Conservation (phyloP, 2,113 vertebrate genomes). For the Neogobius melanostomus region DNA sequence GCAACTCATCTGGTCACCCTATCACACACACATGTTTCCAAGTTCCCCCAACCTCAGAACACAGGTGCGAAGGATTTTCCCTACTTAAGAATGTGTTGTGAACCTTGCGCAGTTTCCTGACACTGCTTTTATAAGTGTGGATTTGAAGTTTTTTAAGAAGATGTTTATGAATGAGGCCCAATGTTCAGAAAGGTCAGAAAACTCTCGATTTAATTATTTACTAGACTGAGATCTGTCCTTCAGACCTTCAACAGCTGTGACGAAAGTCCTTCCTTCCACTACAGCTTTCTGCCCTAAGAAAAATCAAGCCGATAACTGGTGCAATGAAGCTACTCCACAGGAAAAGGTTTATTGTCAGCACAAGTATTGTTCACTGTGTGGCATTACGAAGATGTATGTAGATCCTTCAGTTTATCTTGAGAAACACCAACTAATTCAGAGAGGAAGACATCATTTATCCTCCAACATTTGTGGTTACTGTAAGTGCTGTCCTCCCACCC, state of each 20-base stretch:
- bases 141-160: too few relatives aligned
- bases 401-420: not conserved
- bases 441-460: not conserved
- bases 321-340: not conserved
- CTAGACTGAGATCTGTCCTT: not conserved
- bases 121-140: too few relatives aligned
- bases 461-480: not conserved
- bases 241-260: not conserved
- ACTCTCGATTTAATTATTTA: not conserved
- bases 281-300: not conserved
- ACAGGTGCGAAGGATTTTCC: too few relatives aligned
- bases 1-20: too few relatives aligned
- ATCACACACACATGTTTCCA: too few relatives aligned
- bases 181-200: not conserved
- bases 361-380: too few relatives aligned
- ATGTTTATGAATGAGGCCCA: too few relatives aligned
- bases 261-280: not conserved
- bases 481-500: not conserved
- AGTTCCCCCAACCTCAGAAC: too few relatives aligned
- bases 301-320: not conserved
- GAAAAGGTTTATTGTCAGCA: not conserved
- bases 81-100: too few relatives aligned
- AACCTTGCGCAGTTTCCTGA: too few relatives aligned
- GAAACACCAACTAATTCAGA: not conserved
- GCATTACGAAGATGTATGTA: too few relatives aligned